Evolutionary conservation across 2,113 vertebrate species (phyloP).

Genomic region (Brachirus orientalis): DNA sequence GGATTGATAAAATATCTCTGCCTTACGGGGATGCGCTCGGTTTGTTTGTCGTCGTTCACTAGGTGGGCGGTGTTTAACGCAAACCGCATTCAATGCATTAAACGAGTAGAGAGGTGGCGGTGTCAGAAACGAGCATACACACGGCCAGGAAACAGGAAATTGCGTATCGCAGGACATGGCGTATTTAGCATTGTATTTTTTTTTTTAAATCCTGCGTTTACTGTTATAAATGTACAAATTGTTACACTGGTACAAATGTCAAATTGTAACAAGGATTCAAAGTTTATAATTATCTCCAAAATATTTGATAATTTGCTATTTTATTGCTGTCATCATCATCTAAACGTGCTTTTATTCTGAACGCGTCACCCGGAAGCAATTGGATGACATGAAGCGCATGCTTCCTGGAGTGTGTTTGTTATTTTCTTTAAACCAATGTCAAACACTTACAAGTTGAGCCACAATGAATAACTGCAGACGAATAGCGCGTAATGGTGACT

Average conservation of each 20-base stretch:
- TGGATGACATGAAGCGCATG: not conserved
- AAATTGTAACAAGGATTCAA: too few species aligned
- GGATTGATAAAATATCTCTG: not conserved
- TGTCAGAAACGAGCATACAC: not conserved
- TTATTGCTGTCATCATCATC: too few species aligned
- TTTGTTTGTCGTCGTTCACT: not conserved
- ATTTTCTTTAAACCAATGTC: not conserved
- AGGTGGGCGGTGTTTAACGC: conserved; percentile 13
- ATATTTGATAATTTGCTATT: too few species aligned
- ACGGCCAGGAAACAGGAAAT: not conserved
- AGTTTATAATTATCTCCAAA: too few species aligned
- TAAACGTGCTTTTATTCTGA: conserved; percentile 29
- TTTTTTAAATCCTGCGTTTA: too few species aligned
- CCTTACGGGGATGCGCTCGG: fast-evolving
- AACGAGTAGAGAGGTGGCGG: fast-evolving
- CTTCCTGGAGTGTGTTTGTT: not conserved
- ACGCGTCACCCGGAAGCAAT: conserved; percentile 33
- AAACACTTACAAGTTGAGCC: fast-evolving
- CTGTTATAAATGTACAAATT: too few species aligned
- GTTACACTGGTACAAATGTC: too few species aligned
- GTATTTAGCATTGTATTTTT: not conserved
- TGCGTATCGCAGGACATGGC: not conserved
- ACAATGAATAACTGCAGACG: conserved; percentile 49
- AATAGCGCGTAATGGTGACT: not conserved
- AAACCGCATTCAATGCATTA: fast-evolving